Evolutionary conservation across 2,888 invertebrate genomes (phyloP), one percentile per base, ranked within the genome.

Genomic region (Drosophila tanythrix): DNA sequence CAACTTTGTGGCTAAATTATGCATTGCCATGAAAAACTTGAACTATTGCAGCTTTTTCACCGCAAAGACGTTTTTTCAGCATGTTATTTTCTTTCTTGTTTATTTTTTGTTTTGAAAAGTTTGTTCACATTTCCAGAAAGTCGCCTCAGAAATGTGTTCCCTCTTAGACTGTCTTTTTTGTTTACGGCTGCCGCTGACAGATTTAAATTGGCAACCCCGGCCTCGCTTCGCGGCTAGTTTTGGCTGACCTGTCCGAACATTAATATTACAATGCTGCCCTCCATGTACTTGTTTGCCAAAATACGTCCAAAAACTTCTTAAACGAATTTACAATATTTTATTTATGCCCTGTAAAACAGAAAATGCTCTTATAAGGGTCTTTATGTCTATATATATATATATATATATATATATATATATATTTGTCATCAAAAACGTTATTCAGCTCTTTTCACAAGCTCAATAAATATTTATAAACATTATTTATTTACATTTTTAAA

Each of bases 1-100:
- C 58, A 73, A 84, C 76, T 79, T 79, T 81, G 82, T 81, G 68
- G 72, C 59, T 76, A 75, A 82, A 83, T 76, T 89, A 89, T 84
- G 88, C 89, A 89, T 75, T 69, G 79, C 56, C 79, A 87, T 87
- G 88, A 77, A 89, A 86, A 89, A 87, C 82, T 89, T 89, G 78
- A 89, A 88, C 81, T 89, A 88, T 85, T 85, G 88, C 85, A 84
- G 71, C 80, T 88, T 88, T 87, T 83, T 60, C 71, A 55, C 77
- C 27, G 64, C 63, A 67, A 69, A 68, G 36, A 74, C 53, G 53
- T 31, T 62, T 78, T 76, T 53, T 51, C 58, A 66, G 69, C 64
- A 51, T 70, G 64, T 31, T 53, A 61, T 11, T 13, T 27, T 18
- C 33, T 56, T 56, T 70, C 29, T 29, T 11, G 21, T 3, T 38